Evolutionary conservation across 92 coral and sea anemone species (phyloP).

Genomic region (Actinostola sp.): DNA sequence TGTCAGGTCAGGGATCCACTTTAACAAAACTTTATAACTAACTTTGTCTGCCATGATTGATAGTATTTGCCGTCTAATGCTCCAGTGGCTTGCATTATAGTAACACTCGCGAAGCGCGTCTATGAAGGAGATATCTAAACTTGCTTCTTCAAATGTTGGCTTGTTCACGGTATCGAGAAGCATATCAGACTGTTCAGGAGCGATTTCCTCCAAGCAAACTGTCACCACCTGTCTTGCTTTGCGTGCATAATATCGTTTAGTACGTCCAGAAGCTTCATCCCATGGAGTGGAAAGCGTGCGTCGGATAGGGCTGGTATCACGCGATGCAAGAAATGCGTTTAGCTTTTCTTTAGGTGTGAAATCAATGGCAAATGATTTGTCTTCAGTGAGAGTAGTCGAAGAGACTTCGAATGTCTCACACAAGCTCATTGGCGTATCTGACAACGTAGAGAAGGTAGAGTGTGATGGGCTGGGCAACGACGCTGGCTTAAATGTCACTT

Average conservation of each 20-base stretch:
- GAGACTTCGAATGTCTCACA: too few species aligned
- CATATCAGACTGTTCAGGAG: constrained; percentile 32
- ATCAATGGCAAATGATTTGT: too few species aligned
- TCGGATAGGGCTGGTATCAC: constrained; percentile 55
- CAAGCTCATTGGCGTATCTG: too few species aligned
- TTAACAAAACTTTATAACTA: constrained; percentile 25
- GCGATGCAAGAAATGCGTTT: constrained; percentile 42
- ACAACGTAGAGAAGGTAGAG: too few species aligned
- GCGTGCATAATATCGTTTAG: constrained; percentile 39
- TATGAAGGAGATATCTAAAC: constrained; percentile 19
- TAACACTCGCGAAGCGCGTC: constrained; percentile 48
- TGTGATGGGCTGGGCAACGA: too few species aligned
- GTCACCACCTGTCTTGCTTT: constrained; percentile 48
- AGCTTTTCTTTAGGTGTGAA: constrained; percentile 33
- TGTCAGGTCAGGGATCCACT: constrained; percentile 44
- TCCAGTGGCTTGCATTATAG: constrained; percentile 48
- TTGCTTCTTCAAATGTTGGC: constrained; percentile 6
- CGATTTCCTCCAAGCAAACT: constrained; percentile 45
- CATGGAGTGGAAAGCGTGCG: constrained; percentile 30
- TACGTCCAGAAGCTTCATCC: constrained; percentile 45
- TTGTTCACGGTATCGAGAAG: constrained; percentile 26
- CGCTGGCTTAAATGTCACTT: too few species aligned
- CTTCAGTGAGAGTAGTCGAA: too few species aligned
- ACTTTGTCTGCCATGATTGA: constrained; percentile 57
- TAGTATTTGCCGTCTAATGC: constrained; percentile 38